Evolutionary conservation across 2,888 invertebrate species (phyloP).

Genomic region (Oligia latruncula): DNA sequence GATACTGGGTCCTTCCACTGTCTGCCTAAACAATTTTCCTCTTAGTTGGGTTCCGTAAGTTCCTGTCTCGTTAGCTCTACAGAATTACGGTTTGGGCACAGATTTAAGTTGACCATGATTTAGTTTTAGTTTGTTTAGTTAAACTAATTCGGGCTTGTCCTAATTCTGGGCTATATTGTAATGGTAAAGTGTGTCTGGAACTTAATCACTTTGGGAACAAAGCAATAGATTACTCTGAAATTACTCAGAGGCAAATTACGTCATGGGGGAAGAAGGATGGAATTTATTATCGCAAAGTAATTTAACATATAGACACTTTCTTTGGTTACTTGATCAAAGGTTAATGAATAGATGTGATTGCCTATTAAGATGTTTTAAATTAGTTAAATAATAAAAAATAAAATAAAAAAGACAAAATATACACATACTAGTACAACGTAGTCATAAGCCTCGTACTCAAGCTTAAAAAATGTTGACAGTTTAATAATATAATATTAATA

Average conservation of each 20-base stretch:
- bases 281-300: slow-evolving; percentile 38
- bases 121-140: slow-evolving; percentile 28
- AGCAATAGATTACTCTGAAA: slow-evolving; percentile 52
- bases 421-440: too few species aligned
- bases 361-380: not conserved
- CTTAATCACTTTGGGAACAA: slow-evolving; percentile 39
- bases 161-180: slow-evolving; percentile 30
- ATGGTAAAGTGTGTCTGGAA: slow-evolving; percentile 18
- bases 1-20: not conserved
- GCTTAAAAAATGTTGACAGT: too few species aligned
- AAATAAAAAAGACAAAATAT: too few species aligned
- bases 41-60: slow-evolving; percentile 13
- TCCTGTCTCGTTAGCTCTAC: slow-evolving; percentile 9
- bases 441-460: too few species aligned
- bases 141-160: slow-evolving; percentile 35
- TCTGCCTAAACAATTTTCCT: not conserved
- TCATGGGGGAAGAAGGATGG: slow-evolving; percentile 11
- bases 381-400: not conserved
- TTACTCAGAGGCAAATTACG: slow-evolving; percentile 38
- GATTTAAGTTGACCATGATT: slow-evolving; percentile 39
- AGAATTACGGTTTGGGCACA: slow-evolving; percentile 8
- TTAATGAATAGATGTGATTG: not conserved
- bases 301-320: slow-evolving; percentile 13
- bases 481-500: too few species aligned
- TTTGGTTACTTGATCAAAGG: not conserved